Percentiles rank a stretch among this genome's conserved stretches.
Evolutionary conservation across 2,797 vertebrate genomes (phyloP).

Genomic region (Dermochelys coriacea): DNA sequence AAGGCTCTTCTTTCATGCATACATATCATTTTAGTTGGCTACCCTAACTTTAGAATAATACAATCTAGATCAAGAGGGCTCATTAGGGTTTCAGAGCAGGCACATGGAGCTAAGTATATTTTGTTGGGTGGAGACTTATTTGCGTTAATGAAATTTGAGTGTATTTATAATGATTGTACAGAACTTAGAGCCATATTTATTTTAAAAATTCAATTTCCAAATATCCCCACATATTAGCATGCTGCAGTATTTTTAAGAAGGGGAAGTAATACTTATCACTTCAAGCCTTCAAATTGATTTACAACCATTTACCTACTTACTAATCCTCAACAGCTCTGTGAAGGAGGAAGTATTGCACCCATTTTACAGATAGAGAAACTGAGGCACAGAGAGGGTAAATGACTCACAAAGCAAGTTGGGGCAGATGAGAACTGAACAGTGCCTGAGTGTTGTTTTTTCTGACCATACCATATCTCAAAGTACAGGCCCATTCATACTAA

Average conservation of each 20-base stretch:
- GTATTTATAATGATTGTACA: too few relatives aligned
- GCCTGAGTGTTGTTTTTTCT: not conserved
- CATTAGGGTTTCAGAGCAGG: not conserved
- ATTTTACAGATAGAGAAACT: not conserved
- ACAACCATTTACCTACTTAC: not conserved
- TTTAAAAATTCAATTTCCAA: not conserved
- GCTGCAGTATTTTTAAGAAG: not conserved
- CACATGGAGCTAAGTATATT: not conserved
- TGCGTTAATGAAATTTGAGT: not conserved
- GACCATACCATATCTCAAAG: not conserved
- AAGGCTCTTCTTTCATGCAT: not conserved
- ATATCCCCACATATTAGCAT: not conserved
- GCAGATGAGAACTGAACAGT: too few relatives aligned
- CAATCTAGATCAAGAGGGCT: not conserved
- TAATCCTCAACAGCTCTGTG: not conserved
- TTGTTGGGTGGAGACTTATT: not conserved
- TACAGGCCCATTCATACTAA: not conserved
- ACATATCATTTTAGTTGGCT: not conserved
- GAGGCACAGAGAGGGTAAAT: not conserved
- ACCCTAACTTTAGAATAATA: not conserved
- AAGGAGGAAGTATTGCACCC: not conserved
- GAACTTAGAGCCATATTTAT: not conserved
- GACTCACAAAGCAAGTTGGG: not conserved
- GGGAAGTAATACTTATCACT: not conserved
- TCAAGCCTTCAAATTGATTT: not conserved